Conservation (phyloP, 2,888 invertebrate genomes). For the Acleris literana region DNA sequence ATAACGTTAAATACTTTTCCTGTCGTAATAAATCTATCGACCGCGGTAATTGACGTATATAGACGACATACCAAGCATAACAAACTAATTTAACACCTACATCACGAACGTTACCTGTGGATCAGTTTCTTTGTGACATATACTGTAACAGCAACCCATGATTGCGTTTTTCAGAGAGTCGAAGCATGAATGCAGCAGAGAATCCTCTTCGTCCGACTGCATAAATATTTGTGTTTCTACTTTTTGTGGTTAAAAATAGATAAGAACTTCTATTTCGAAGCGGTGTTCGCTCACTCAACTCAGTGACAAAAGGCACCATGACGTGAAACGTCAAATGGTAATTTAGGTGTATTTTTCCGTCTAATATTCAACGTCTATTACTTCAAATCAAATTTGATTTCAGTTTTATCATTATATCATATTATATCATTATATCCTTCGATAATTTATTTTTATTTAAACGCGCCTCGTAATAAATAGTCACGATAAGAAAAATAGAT, state of each 20-base stretch:
- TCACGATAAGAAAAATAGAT: neutral
- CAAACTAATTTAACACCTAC: slow-evolving; percentile 24
- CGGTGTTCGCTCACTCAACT: slow-evolving; percentile 21
- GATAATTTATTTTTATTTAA: neutral
- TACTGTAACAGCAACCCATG: slow-evolving; percentile 89
- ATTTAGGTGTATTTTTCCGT: slow-evolving; percentile 19
- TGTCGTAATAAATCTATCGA: slow-evolving; percentile 2
- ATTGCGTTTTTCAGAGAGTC: slow-evolving; percentile 74
- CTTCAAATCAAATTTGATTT: neutral
- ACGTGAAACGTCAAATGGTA: slow-evolving; percentile 32
- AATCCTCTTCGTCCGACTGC: slow-evolving; percentile 77
- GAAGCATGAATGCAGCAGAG: slow-evolving; percentile 79
- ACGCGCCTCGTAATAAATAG: neutral
- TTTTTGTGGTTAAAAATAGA: slow-evolving; percentile 73
- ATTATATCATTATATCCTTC: too few species aligned
- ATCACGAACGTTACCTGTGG: slow-evolving; percentile 82
- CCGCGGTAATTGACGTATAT: slow-evolving; percentile 13
- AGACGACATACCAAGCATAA: slow-evolving; percentile 21
- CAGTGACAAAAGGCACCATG: slow-evolving; percentile 29
- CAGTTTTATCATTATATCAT: neutral
- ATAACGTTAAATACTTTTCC: neutral
- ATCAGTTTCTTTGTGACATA: slow-evolving; percentile 87
- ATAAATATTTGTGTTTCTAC: slow-evolving; percentile 74
- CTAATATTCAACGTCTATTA: neutral
- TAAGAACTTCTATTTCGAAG: slow-evolving; percentile 45